Conservation (phyloP, 2,888 invertebrate species). For the Ceriagrion tenellum region DNA sequence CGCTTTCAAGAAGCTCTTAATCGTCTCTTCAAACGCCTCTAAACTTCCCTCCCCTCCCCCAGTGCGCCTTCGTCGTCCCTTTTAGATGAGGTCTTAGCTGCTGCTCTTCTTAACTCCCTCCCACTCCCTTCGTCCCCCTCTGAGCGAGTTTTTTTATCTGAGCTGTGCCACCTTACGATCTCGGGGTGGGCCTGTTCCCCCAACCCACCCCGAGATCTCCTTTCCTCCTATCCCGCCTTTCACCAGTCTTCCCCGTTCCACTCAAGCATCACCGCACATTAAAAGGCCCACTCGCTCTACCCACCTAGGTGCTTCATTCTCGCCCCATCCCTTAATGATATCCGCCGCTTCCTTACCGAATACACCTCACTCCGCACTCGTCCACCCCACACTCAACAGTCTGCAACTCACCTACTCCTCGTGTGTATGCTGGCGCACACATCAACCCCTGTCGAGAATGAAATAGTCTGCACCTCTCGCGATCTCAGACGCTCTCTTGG, state of each 20-base stretch:
- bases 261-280: neutral
- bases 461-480: neutral
- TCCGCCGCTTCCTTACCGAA: neutral
- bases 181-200: neutral
- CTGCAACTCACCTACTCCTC: neutral
- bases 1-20: constrained; percentile 30
- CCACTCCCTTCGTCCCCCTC: neutral
- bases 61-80: neutral
- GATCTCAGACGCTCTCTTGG: neutral
- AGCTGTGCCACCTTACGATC: neutral
- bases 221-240: neutral
- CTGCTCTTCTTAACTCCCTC: neutral
- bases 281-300: neutral
- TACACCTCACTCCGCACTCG: too few relatives aligned
- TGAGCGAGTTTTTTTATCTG: constrained; percentile 1
- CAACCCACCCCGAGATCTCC: neutral
- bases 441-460: neutral
- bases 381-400: too few relatives aligned
- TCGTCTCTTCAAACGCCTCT: constrained; percentile 48
- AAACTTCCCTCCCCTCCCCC: neutral
- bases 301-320: neutral
- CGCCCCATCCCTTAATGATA: neutral
- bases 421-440: neutral
- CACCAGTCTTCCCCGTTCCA: neutral
- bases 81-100: constrained; percentile 6